A percentile compares a stretch with the other conserved stretches of the same genome.
Evolutionary conservation across 2,888 invertebrate species (phyloP).

Genomic region (Epiblema foenella): DNA sequence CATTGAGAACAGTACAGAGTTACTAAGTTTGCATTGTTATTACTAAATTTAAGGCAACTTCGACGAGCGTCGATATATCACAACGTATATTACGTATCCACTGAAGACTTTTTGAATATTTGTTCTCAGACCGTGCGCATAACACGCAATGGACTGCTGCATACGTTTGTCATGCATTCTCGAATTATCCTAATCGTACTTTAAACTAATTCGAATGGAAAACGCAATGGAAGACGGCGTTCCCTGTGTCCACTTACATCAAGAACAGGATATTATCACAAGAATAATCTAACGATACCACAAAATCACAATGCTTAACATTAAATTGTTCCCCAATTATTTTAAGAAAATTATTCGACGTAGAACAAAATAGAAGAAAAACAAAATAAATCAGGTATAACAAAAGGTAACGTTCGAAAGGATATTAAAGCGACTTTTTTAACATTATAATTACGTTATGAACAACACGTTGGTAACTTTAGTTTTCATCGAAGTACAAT

Average conservation of each 20-base stretch:
- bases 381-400: conserved; percentile 79
- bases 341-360: conserved; percentile 64
- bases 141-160: conserved; percentile 65
- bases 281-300: conserved; percentile 76
- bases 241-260: conserved; percentile 65
- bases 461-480: conserved; percentile 83
- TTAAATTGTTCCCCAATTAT: conserved; percentile 80
- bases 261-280: conserved; percentile 78
- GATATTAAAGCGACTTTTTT: conserved; percentile 76
- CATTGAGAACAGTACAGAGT: conserved; percentile 45
- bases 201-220: conserved; percentile 68
- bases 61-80: conserved; percentile 66
- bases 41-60: conserved; percentile 59
- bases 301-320: conserved; percentile 81
- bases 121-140: conserved; percentile 63
- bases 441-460: conserved; percentile 73
- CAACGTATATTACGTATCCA: conserved; percentile 57
- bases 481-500: conserved; percentile 68
- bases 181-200: conserved; percentile 66
- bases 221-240: conserved; percentile 81
- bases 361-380: conserved; percentile 69
- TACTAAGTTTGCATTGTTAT: conserved; percentile 64
- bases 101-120: conserved; percentile 58
- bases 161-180: conserved; percentile 74
- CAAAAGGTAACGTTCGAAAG: conserved; percentile 80